These are phyloP conservation scores for Dryoscopus gambensis DNA, from an alignment of 2,113 vertebrate species.

Conservation along the genomic window DNA sequence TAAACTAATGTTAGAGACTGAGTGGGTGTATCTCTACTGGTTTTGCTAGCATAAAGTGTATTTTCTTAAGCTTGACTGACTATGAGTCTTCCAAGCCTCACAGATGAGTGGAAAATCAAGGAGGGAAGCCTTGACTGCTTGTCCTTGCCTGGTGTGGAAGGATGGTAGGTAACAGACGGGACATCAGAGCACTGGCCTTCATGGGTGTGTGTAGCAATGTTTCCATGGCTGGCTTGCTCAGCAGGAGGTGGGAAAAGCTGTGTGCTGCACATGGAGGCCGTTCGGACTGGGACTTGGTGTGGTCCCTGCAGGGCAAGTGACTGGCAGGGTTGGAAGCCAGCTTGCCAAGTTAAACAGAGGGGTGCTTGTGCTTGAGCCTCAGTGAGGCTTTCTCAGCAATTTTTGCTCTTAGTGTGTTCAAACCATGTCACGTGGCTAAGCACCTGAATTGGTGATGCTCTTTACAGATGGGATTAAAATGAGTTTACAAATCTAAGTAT, in stretches of 20 bases:
- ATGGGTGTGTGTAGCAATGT: neutral
- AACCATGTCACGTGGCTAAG: neutral
- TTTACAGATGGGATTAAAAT: neutral
- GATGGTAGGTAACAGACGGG: neutral
- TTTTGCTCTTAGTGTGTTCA: neutral
- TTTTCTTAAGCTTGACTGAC: neutral
- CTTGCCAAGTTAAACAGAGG: neutral
- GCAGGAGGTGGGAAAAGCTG: neutral
- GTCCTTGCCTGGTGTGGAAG: neutral
- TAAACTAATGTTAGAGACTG: neutral
- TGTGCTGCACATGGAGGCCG: rapidly evolving
- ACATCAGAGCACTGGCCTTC: neutral
- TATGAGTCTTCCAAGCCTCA: neutral
- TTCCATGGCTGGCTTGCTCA: neutral
- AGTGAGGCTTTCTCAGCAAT: neutral
- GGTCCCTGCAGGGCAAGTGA: neutral
- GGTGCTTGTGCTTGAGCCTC: neutral
- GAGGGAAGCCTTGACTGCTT: neutral
- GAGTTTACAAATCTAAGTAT: neutral
- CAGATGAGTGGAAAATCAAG: neutral
- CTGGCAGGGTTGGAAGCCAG: neutral
- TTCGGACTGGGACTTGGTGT: neutral
- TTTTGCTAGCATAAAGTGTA: neutral
- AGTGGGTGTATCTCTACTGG: neutral
- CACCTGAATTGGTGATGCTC: neutral